phyloP scores from a whole-genome alignment of 1,140 invertebrate species.

The Melipona quadrifasciata region DNA sequence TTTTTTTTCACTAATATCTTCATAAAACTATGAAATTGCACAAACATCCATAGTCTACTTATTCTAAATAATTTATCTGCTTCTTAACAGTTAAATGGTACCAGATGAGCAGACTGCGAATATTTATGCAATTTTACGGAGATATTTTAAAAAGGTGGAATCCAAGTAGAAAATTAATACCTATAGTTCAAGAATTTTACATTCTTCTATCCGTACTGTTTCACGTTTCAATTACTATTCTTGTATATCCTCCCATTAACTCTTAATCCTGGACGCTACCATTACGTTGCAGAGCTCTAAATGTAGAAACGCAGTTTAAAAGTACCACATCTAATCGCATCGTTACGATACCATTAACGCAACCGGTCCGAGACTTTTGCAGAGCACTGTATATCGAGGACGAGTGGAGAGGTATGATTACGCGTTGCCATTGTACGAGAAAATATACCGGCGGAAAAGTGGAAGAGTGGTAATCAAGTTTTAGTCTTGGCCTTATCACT shows the following conservation, averaged over 20 bases:
- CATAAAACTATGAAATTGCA: no score
- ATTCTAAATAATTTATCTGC: no score
- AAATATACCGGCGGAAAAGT: constrained; percentile 4
- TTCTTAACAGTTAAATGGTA: no score
- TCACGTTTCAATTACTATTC: background rate
- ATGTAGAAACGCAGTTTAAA: background rate
- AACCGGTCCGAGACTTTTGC: background rate
- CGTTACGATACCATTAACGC: background rate
- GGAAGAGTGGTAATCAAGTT: constrained; percentile 13
- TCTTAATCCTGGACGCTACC: background rate
- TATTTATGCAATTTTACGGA: no score
- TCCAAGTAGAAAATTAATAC: no score
- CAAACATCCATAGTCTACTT: no score
- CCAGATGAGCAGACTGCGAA: no score
- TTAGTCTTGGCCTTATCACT: constrained; percentile 25
- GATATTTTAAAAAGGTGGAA: no score
- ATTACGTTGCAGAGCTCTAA: background rate
- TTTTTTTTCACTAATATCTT: no score
- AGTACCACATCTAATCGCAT: background rate
- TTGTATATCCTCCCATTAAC: background rate
- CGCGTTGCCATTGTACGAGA: background rate
- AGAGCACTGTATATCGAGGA: background rate
- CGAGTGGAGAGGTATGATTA: background rate
- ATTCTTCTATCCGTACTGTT: background rate
- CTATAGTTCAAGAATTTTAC: background rate